Conservation (phyloP, 2,888 invertebrate genomes). For the Spilosoma lubricipeda region DNA sequence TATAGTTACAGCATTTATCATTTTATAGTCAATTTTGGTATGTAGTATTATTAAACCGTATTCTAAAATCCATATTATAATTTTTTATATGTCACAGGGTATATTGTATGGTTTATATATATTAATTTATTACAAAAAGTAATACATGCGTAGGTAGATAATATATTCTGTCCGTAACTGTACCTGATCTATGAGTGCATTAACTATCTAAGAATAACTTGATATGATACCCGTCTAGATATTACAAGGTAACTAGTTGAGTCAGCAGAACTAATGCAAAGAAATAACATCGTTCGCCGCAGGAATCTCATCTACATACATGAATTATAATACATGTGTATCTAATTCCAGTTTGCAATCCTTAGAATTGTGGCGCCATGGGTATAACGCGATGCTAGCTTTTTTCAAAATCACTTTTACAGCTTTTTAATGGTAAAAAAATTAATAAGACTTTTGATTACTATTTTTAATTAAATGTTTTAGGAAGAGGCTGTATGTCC, state of each 20-base stretch:
- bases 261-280: slow-evolving; percentile 61
- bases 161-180: not conserved
- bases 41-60: too few species aligned
- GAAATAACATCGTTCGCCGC: slow-evolving; percentile 71
- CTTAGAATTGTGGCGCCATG: slow-evolving; percentile 55
- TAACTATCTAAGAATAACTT: slow-evolving; percentile 35
- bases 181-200: not conserved
- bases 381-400: slow-evolving; percentile 41
- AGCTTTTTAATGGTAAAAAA: not conserved
- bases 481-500: too few species aligned
- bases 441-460: not conserved
- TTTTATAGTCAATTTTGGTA: too few species aligned
- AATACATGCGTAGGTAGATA: not conserved
- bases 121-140: too few species aligned
- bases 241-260: slow-evolving; percentile 46
- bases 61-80: too few species aligned
- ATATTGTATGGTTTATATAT: too few species aligned
- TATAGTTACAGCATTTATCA: too few species aligned
- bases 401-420: not conserved
- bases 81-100: too few species aligned
- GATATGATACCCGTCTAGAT: slow-evolving; percentile 36
- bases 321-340: slow-evolving; percentile 51
- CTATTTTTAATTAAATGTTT: not conserved
- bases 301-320: slow-evolving; percentile 64
- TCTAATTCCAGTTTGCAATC: slow-evolving; percentile 68